These are phyloP conservation scores for Geotrupes spiniger DNA, from an alignment of 2,888 invertebrate species.

Conservation along the genomic window DNA sequence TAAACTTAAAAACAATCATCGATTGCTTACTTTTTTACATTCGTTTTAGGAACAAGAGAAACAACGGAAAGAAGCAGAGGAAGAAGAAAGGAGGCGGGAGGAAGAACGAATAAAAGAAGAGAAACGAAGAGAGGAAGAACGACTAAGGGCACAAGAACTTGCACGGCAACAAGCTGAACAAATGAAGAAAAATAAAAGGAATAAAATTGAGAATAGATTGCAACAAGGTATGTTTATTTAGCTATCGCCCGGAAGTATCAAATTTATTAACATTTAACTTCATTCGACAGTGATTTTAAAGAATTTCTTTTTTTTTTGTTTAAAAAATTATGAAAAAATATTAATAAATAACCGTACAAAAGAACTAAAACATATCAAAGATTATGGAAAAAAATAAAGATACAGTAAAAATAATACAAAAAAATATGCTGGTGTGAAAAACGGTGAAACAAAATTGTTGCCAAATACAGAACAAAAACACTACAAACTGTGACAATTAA, in stretches of 20 bases:
- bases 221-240: slow-evolving; percentile 12
- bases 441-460: too few relatives aligned
- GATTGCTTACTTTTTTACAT: slow-evolving; percentile 7
- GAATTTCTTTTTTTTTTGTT: too few relatives aligned
- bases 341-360: too few relatives aligned
- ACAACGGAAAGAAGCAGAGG: slow-evolving; percentile 42
- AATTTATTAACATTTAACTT: too few relatives aligned
- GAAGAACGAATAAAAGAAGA: slow-evolving; percentile 38
- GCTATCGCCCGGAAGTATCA: background rate
- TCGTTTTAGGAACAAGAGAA: slow-evolving; percentile 40
- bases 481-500: too few relatives aligned
- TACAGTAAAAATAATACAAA: too few relatives aligned
- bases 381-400: too few relatives aligned
- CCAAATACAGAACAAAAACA: too few relatives aligned
- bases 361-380: too few relatives aligned
- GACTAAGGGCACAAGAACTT: slow-evolving; percentile 26
- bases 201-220: slow-evolving; percentile 21
- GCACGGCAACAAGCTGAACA: slow-evolving; percentile 25
- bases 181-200: slow-evolving; percentile 27
- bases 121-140: slow-evolving; percentile 36
- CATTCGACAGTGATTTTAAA: too few relatives aligned
- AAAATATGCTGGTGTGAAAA: too few relatives aligned
- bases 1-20: slow-evolving; percentile 43
- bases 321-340: too few relatives aligned
- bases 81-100: slow-evolving; percentile 44